Base-by-base conservation (phyloP, 2,888 invertebrate genomes). In the Nomada fabriciana region DNA sequence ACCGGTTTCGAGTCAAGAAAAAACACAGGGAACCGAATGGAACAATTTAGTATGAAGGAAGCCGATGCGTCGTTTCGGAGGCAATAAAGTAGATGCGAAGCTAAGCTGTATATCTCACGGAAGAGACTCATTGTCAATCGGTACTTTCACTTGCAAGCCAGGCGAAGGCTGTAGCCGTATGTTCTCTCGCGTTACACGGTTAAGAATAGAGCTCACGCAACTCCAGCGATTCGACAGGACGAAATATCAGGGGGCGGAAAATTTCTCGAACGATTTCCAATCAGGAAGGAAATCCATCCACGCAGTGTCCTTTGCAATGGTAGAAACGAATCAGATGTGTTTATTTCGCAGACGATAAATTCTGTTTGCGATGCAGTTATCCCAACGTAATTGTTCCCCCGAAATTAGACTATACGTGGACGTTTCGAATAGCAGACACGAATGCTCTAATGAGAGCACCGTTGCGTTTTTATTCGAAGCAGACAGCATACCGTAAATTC, bases 111-210 rank as follows among this genome's bases (percentile, higher is more conserved):
- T 77, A 65, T 61, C 83, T 88, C 74, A 78, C 87, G 85, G 87
- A 87, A 87, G 87, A 86, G 78, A 64, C 73, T 76, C 80, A 36
- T 36, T 36, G 36, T 36, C 36, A 61, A 42, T 20, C 23, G 67
- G 74, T 79, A 87, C 87, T 87, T 87, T 87, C 87, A 84, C 87
- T 84, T 82, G 70, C 64, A 80, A 86, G 84, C 42, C 76, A 65
- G 77, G 82, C 86, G 81, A 87, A 87, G 88, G 88, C 79, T 76
- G 72, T 47, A 15, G 47, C 15, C 47, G 25, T 60, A 68, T 60
- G 61, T 83, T 80, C 82, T 55, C 64, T 53, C 20, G 78, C 50
- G 73, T 73, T 63, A 74, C 68, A 70, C 60, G 61, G 61, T 84
- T 77, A 76, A 82, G 84, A 82, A 81, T 86, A 86, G 82, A 63